Base-by-base conservation (phyloP, 2,888 invertebrate genomes). In the Clunio marinus region DNA sequence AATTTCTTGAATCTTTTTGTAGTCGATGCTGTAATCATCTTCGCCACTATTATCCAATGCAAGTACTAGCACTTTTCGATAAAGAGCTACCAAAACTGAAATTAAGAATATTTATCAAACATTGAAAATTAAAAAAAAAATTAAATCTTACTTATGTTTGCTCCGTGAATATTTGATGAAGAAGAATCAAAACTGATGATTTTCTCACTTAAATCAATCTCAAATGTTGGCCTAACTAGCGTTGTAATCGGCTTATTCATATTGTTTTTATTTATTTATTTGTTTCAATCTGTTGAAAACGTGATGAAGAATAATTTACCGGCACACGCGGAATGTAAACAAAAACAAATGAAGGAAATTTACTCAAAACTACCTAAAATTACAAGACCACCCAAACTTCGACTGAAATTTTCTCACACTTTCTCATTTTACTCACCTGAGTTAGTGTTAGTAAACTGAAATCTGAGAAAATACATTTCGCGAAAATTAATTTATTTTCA, bases 141-240 rank as follows among this genome's bases (percentile, higher is more conserved):
- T 10, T 35, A 59, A 20, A 10, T n/a, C n/a, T n/a, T n/a, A n/a
- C n/a, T 41, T 41, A 63, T 13, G 37, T n/a, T 46, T 27, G 45
- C 63, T 1, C 46, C 46, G 13, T 63, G 62, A n/a, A n/a, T n/a
- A n/a, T n/a, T n/a, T n/a, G n/a, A n/a, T 22, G n/a, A 8, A 8
- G 63, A 63, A 10, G 46, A 45, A 2, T 63, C 63, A 8, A 37
- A 63, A 8, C 27, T n/a, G 2, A 63, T 25, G 1, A 63, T 46
- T n/a, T 63, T 63, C 4, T 63, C 63, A 13, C 37, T 46, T 10
- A 45, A 7, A 28, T 63, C 63, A 46, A 63, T 63, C 17, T 63
- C 63, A 25, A 27, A 63, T 10, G 45, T 46, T 27, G 63, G 63
- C 15, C 46, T n/a, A n/a, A 46, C 45, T 7, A 5, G 35, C 27